A percentile compares a stretch with the other conserved stretches of the same genome.
phyloP scores from a whole-genome alignment of 1,140 invertebrate species.

The Zophobas atratus region DNA sequence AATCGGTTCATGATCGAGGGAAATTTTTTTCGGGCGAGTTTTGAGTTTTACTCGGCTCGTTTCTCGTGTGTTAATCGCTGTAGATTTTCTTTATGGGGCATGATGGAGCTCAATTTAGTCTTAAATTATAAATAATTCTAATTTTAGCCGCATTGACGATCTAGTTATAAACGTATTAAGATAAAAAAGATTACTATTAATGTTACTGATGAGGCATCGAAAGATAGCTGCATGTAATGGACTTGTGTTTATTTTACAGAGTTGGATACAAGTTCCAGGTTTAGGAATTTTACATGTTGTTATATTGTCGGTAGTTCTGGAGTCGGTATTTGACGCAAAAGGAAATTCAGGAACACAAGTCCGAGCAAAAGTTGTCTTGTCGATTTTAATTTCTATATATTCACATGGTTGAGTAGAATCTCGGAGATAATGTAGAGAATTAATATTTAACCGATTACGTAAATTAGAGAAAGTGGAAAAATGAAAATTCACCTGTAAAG shows the following conservation, averaged over 20 bases:
- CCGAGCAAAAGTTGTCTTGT: neutral
- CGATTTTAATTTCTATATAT: neutral
- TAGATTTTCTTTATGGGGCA: too few relatives aligned
- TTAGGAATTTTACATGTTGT: slow-evolving; percentile 19
- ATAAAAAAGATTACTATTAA: slow-evolving; percentile 27
- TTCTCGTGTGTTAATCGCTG: too few relatives aligned
- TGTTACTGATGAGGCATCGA: neutral
- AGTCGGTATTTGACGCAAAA: neutral
- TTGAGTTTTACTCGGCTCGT: too few relatives aligned
- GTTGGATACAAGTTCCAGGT: neutral
- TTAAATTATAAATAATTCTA: slow-evolving; percentile 1
- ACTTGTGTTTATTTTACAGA: slow-evolving; percentile 1
- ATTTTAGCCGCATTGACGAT: slow-evolving; percentile 12
- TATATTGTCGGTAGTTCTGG: neutral
- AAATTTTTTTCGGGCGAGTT: too few relatives aligned
- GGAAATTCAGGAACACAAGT: slow-evolving; percentile 13
- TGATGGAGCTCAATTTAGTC: neutral
- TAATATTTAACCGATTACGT: neutral
- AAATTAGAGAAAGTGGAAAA: slow-evolving; percentile 32
- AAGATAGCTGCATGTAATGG: neutral
- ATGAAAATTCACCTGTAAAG: slow-evolving; percentile 7
- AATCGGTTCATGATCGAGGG: too few relatives aligned
- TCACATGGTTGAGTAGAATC: neutral
- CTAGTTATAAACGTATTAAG: slow-evolving; percentile 29
- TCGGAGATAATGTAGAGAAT: neutral